Conservation (phyloP, 2,113 vertebrate species). For the Corythornis madagascariensis region DNA sequence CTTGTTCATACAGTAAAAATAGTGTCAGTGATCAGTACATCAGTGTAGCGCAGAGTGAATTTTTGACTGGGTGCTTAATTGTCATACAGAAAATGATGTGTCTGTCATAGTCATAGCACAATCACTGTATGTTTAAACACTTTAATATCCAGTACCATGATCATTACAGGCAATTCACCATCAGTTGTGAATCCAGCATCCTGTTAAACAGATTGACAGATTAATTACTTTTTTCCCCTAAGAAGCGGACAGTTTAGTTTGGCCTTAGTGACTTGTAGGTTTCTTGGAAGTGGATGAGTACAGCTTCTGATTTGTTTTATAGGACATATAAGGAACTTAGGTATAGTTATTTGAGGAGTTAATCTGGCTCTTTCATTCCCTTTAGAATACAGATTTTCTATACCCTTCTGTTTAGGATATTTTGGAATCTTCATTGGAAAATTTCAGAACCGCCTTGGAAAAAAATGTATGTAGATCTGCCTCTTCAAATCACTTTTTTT, state of each 20-base stretch:
- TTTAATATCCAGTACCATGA: slow-evolving; percentile 34
- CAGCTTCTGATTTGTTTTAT: slow-evolving; percentile 47
- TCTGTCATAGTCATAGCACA: slow-evolving; percentile 41
- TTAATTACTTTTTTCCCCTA: slow-evolving; percentile 58
- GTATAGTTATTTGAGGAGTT: slow-evolving; percentile 49
- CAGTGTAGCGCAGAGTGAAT: neutral
- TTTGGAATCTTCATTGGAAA: slow-evolving; percentile 74
- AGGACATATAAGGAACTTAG: slow-evolving; percentile 8
- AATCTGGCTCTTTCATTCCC: slow-evolving; percentile 58
- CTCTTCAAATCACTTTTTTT: slow-evolving; percentile 66
- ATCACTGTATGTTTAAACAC: slow-evolving; percentile 39
- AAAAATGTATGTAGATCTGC: slow-evolving; percentile 68
- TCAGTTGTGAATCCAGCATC: slow-evolving; percentile 51
- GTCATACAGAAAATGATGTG: slow-evolving; percentile 24
- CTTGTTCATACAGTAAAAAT: neutral
- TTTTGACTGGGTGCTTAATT: slow-evolving; percentile 26
- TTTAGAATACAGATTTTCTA: slow-evolving; percentile 69
- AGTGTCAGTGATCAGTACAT: neutral
- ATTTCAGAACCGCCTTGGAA: slow-evolving; percentile 71
- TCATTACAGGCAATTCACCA: slow-evolving; percentile 47
- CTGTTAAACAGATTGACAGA: slow-evolving; percentile 54
- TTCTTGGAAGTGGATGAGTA: slow-evolving; percentile 37
- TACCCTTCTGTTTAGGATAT: slow-evolving; percentile 69
- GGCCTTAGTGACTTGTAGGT: slow-evolving; percentile 40
- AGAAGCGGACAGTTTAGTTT: slow-evolving; percentile 55